Evolutionary conservation across 2,113 vertebrate species (phyloP).

Genomic region (Paralichthys olivaceus): DNA sequence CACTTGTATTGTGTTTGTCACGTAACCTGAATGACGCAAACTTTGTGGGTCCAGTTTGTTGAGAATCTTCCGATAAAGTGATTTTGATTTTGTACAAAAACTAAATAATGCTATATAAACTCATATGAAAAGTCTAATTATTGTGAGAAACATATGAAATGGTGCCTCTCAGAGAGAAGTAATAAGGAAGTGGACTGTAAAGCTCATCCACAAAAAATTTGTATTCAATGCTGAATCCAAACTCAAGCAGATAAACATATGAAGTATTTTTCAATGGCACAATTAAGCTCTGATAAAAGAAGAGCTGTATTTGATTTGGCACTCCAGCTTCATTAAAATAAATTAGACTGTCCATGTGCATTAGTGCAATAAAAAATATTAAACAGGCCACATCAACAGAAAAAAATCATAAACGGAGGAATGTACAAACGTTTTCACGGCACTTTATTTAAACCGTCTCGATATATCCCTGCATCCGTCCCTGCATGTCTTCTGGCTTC

Average conservation of each 20-base stretch:
- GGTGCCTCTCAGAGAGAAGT: no score
- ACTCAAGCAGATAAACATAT: not conserved
- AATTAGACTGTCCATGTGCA: conserved; percentile 3
- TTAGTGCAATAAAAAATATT: conserved; percentile 6
- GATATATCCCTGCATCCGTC: conserved; percentile 36
- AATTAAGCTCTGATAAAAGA: conserved; percentile 1
- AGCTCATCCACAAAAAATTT: no score
- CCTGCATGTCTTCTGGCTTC: conserved; percentile 34
- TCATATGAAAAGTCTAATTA: no score
- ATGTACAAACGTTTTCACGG: conserved; percentile 14
- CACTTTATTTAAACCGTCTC: conserved; percentile 34
- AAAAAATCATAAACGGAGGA: conserved; percentile 18
- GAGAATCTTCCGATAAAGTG: no score
- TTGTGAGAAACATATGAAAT: no score
- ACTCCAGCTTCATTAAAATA: conserved; percentile 30
- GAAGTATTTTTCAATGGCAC: not conserved
- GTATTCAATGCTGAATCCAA: not conserved
- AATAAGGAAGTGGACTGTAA: not conserved
- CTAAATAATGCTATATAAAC: no score
- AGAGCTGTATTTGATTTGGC: conserved; percentile 5
- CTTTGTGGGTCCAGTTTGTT: no score
- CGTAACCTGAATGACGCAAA: no score
- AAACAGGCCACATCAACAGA: not conserved
- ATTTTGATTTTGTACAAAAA: no score
- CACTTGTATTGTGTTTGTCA: no score